A percentile compares a stretch with the other conserved stretches of the same genome.
These are phyloP conservation scores for Dunckerocampus dactyliophorus DNA, from an alignment of 2,113 vertebrate genomes.

Conservation along the genomic window DNA sequence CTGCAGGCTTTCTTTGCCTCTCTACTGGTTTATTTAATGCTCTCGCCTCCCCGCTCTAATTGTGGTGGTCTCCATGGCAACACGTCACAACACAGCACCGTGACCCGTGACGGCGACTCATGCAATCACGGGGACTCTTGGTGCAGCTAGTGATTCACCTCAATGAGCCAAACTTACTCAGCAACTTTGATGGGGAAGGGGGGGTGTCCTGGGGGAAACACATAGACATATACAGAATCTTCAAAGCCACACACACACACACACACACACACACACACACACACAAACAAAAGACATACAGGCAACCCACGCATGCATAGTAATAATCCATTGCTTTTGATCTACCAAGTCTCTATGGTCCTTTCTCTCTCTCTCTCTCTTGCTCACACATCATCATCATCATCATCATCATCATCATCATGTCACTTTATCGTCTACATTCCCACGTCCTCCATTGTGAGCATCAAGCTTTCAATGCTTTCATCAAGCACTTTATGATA, in stretches of 20 bases:
- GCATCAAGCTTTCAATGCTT: too few species aligned
- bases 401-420: not conserved
- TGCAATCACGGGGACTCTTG: not conserved
- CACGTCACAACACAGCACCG: constrained; percentile 27
- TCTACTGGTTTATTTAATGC: not conserved
- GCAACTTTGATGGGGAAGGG: not conserved
- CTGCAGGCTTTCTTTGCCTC: too few species aligned
- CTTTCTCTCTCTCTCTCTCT: not conserved
- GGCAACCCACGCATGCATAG: constrained; percentile 30
- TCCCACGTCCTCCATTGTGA: too few species aligned
- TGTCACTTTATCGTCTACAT: too few species aligned
- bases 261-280: constrained; percentile 1
- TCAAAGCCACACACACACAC: constrained; percentile 29
- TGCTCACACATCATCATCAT: not conserved
- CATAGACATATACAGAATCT: constrained; percentile 24
- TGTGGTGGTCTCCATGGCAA: constrained; percentile 27
- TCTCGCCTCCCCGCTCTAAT: constrained; percentile 4
- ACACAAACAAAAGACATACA: constrained; percentile 34
- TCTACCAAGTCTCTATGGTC: not conserved
- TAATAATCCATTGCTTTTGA: constrained; percentile 34
- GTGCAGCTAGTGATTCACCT: not conserved
- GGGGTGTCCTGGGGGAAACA: constrained; percentile 10
- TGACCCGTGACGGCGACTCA: constrained; percentile 19
- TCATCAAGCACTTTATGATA: too few species aligned
- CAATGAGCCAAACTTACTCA: not conserved